Percentiles rank a stretch among this genome's conserved stretches.
phyloP scores from a whole-genome alignment of 2,797 vertebrate genomes.

The Sebastolobus alascanus region DNA sequence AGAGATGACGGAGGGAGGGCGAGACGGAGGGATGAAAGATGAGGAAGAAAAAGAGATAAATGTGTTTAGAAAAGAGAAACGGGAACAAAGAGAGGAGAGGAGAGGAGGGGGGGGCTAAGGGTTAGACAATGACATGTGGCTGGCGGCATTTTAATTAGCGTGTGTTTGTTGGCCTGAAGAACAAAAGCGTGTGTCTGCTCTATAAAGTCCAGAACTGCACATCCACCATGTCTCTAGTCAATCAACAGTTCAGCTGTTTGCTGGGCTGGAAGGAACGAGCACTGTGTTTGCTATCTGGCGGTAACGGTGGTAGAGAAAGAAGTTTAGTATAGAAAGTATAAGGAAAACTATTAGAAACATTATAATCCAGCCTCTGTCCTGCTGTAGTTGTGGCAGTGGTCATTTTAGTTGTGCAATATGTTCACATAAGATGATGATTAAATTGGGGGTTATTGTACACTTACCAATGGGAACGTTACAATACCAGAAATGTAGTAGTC shows the following conservation, averaged over 20 bases:
- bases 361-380: not conserved
- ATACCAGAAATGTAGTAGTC: too few relatives aligned
- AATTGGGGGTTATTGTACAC: not conserved
- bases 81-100: conserved; percentile 43
- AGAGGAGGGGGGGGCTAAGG: conserved; percentile 19
- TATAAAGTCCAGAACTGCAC: conserved; percentile 33
- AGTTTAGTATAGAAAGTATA: not conserved
- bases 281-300: conserved; percentile 5
- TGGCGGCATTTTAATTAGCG: conserved; percentile 70
- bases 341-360: not conserved
- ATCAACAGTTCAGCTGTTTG: conserved; percentile 40
- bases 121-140: conserved; percentile 61
- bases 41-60: conserved; percentile 33
- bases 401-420: not conserved
- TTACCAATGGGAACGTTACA: too few relatives aligned
- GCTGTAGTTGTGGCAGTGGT: not conserved
- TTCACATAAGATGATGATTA: not conserved
- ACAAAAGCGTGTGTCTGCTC: conserved; percentile 54
- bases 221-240: conserved; percentile 37
- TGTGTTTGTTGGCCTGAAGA: conserved; percentile 67
- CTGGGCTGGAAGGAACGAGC: conserved; percentile 12
- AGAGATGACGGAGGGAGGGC: conserved; percentile 53
- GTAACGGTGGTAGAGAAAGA: conserved; percentile 1
- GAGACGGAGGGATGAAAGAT: conserved; percentile 36
- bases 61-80: conserved; percentile 52